Evolutionary conservation across 2,113 vertebrate species (phyloP).

Genomic region (Oncorhynchus mykiss): DNA sequence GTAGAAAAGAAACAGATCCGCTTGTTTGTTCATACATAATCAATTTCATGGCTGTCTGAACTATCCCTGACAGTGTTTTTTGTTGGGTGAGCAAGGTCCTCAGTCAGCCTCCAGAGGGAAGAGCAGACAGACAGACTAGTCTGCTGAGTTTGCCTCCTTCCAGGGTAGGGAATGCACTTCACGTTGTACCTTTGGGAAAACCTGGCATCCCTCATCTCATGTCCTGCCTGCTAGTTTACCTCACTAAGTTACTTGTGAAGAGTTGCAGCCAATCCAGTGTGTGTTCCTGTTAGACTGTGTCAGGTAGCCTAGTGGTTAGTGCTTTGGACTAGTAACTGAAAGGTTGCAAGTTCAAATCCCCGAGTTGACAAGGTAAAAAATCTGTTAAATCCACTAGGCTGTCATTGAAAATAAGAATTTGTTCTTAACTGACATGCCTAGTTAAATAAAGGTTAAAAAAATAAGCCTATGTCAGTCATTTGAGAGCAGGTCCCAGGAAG

Average conservation of each 20-base stretch:
- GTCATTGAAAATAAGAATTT: too few species aligned
- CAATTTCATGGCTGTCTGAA: conserved; percentile 95
- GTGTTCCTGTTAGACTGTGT: conserved; percentile 48
- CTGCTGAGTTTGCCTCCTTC: conserved; percentile 9
- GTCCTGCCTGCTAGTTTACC: conserved; percentile 52
- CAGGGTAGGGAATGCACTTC: conserved; percentile 24
- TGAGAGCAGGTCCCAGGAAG: conserved; percentile 50
- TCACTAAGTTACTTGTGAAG: conserved; percentile 54
- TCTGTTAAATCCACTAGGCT: too few species aligned
- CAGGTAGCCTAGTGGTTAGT: conserved; percentile 16
- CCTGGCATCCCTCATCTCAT: conserved; percentile 48
- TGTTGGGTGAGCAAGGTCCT: conserved; percentile 69
- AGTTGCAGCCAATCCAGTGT: conserved; percentile 43
- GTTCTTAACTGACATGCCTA: too few species aligned
- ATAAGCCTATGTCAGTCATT: conserved; percentile 54
- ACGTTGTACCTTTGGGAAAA: conserved; percentile 20
- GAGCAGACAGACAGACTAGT: conserved; percentile 13
- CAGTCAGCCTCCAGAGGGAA: conserved; percentile 62
- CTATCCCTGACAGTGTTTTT: conserved; percentile 77
- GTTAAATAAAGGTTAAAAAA: too few species aligned
- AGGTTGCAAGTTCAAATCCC: too few species aligned
- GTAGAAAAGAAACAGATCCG: conserved; percentile 84
- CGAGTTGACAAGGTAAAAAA: too few species aligned
- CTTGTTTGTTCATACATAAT: conserved; percentile 97
- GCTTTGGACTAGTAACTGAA: too few species aligned